Evolutionary conservation across 2,113 vertebrate species (phyloP), one percentile per base, ranked within the genome.

Genomic region (Leucopternis melanops): DNA sequence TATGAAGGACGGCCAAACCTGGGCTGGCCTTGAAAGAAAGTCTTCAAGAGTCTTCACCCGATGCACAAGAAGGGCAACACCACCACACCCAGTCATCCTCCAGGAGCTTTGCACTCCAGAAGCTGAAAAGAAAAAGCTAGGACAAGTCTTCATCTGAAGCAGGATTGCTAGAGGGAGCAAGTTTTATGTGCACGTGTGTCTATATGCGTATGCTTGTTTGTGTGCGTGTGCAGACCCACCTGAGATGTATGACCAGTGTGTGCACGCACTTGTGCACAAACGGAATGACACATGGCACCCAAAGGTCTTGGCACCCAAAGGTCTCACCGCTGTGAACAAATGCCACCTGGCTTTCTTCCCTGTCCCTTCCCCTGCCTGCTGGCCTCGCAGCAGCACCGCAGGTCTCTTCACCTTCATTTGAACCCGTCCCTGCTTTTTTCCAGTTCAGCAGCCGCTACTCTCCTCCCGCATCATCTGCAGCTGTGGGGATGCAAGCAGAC

Each of bases 391-490:
- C 44, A 90, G 82, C 49, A 34, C 75, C 13, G 2, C 77, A 31
- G 20, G 36, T 81, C 79, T 70, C 36, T 81, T 97, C 97, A 97
- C 92, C 96, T 96, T 86, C 91, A 86, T 95, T 84, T 98, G 97
- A 98, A 96, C 88, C 91, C 70, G 20, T 23, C 44, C 42, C 61
- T 32, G 25, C 4, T 50, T 63, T 86, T n/a, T 22, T 47, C 74
- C 69, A 40, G 26, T 5, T 49, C 59, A 22, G 70, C 14, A 4
- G 19, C n/a, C 2, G 2, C 62, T 74, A 52, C 62, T 92, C 40
- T 77, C 32, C 40, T 66, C 52, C 52, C 1, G 2, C 54, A 27
- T 6, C 21, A 0, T 5, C 29, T 21, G 1, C 0, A 8, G 74
- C 74, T 4, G 0, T 12, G 65, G 67, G 94, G 54, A 70, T 9